phyloP scores from a whole-genome alignment of 2,888 invertebrate species.

The Drosophila hamatofila region DNA sequence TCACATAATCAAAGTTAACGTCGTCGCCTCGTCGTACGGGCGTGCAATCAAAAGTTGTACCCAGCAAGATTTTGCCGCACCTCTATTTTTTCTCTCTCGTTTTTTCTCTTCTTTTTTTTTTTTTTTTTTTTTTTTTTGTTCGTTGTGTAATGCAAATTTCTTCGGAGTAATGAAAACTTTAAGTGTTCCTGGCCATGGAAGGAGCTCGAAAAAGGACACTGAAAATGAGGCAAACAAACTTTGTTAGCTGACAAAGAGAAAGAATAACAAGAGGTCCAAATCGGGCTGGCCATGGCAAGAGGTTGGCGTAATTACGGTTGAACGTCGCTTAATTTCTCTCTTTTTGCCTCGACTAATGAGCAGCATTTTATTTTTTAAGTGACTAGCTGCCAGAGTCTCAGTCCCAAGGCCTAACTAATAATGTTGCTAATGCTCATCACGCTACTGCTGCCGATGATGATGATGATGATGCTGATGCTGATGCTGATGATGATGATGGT shows the following conservation, averaged over 20 bases:
- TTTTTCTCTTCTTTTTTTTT: background rate
- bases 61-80: constrained; percentile 17
- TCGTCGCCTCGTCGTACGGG: constrained; percentile 32
- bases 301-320: constrained; percentile 71
- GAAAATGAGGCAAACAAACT: constrained; percentile 58
- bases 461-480: constrained; percentile 20
- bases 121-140: background rate
- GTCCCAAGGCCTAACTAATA: constrained; percentile 42
- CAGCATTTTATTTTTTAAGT: constrained; percentile 73
- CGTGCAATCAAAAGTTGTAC: constrained; percentile 57
- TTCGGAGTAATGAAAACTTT: constrained; percentile 58
- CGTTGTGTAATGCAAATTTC: constrained; percentile 46
- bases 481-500: constrained; percentile 33
- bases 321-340: constrained; percentile 69
- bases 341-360: constrained; percentile 65
- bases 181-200: constrained; percentile 52
- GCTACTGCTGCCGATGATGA: constrained; percentile 19
- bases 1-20: constrained; percentile 61
- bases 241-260: constrained; percentile 45
- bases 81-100: constrained; percentile 19
- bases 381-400: constrained; percentile 55
- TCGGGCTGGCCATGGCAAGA: background rate
- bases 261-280: constrained; percentile 9
- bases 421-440: constrained; percentile 37
- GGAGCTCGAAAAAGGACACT: constrained; percentile 28